phyloP scores from a whole-genome alignment of 1,140 invertebrate genomes.

The Schlechtendalia chinensis region DNA sequence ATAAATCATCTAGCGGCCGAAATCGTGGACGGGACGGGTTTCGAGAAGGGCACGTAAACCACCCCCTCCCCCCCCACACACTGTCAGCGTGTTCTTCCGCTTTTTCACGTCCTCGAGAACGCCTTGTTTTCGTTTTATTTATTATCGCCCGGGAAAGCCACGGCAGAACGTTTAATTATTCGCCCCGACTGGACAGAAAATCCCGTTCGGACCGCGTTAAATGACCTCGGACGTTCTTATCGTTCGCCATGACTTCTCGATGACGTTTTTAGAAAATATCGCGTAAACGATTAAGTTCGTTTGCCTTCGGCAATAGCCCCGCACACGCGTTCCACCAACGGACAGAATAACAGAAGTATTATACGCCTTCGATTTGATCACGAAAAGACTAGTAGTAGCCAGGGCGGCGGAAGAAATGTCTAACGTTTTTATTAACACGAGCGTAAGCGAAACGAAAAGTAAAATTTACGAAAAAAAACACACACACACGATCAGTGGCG shows the following conservation, averaged over 20 bases:
- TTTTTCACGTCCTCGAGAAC: not conserved
- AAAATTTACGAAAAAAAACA: too few species aligned
- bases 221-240: not conserved
- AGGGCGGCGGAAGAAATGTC: too few species aligned
- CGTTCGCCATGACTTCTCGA: not conserved
- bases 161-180: conserved; percentile 9
- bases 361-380: too few species aligned
- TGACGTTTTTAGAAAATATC: not conserved
- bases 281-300: not conserved
- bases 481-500: too few species aligned
- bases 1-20: conserved; percentile 35
- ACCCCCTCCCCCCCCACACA: too few species aligned
- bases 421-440: too few species aligned
- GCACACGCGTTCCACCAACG: too few species aligned
- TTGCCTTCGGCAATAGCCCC: too few species aligned
- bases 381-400: too few species aligned
- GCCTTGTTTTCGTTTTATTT: not conserved
- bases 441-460: too few species aligned
- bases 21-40: not conserved
- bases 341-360: too few species aligned
- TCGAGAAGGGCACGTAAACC: not conserved
- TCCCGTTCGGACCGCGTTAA: conserved; percentile 4
- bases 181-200: not conserved
- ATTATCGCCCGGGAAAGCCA: not conserved
- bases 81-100: too few species aligned